Percentiles rank a stretch among this genome's conserved stretches.
phyloP scores from a whole-genome alignment of 1,140 invertebrate species.

The Calephelis nemesis region DNA sequence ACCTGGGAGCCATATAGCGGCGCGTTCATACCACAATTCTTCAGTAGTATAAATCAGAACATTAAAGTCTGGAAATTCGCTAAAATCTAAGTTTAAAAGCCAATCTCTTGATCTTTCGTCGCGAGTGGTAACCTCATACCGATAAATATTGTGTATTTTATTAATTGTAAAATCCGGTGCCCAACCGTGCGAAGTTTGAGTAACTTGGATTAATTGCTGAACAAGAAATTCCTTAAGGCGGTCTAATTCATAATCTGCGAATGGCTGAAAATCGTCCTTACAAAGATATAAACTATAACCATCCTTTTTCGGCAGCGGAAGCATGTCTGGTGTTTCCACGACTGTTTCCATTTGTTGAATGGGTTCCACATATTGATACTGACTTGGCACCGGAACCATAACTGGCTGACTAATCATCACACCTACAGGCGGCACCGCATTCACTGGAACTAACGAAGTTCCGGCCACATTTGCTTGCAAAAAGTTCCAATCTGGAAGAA shows the following conservation, averaged over 20 bases:
- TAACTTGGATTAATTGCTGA: constrained; percentile 44
- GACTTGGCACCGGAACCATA: constrained; percentile 35
- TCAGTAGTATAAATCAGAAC: constrained; percentile 61
- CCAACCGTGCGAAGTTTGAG: constrained; percentile 45
- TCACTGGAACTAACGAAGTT: not conserved
- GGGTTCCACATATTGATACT: constrained; percentile 23
- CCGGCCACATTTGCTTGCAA: not conserved
- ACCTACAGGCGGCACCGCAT: constrained; percentile 18
- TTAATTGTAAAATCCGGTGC: constrained; percentile 61
- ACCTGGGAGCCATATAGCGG: constrained; percentile 70
- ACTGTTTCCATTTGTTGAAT: constrained; percentile 20
- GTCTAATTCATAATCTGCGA: constrained; percentile 41
- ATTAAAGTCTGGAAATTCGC: constrained; percentile 43
- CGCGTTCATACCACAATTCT: constrained; percentile 64
- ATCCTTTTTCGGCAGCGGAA: constrained; percentile 14
- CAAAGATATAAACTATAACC: constrained; percentile 54
- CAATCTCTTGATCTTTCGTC: constrained; percentile 53
- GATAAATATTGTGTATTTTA: constrained; percentile 47
- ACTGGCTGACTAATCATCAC: constrained; percentile 28
- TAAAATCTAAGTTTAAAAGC: constrained; percentile 59
- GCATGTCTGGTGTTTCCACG: not conserved
- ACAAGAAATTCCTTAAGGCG: constrained; percentile 52
- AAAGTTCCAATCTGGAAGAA: not conserved
- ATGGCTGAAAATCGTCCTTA: constrained; percentile 57
- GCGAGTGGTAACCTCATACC: constrained; percentile 52